A percentile compares a stretch with the other conserved stretches of the same genome.
phyloP scores from a whole-genome alignment of 1,140 invertebrate genomes.

The Dendroctonus valens region DNA sequence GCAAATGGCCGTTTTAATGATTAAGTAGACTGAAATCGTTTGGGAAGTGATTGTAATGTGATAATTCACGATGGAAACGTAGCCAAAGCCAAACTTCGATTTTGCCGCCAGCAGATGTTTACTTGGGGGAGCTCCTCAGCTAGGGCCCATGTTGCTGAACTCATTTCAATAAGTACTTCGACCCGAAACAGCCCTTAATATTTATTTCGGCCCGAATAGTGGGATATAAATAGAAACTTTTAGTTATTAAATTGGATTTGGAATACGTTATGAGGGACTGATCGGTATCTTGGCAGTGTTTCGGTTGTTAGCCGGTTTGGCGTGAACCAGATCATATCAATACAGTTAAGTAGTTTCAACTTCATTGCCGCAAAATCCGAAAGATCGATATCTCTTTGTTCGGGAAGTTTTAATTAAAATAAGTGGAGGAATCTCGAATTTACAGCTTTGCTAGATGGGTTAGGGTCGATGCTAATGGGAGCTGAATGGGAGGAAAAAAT shows the following conservation, averaged over 20 bases:
- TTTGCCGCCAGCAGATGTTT: slow-evolving; percentile 24
- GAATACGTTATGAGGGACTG: slow-evolving; percentile 16
- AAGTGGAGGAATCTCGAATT: too few relatives aligned
- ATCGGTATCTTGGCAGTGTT: slow-evolving; percentile 6
- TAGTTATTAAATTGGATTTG: slow-evolving; percentile 24
- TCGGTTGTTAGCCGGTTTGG: not conserved
- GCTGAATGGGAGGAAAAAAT: too few relatives aligned
- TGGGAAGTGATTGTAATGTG: too few relatives aligned
- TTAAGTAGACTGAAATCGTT: too few relatives aligned
- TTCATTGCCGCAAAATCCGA: too few relatives aligned
- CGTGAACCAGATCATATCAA: too few relatives aligned
- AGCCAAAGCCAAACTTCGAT: slow-evolving; percentile 16
- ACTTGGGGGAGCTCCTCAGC: slow-evolving; percentile 24
- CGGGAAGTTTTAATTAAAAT: too few relatives aligned
- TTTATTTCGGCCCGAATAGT: slow-evolving; percentile 26
- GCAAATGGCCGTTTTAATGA: too few relatives aligned
- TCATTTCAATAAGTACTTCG: slow-evolving; percentile 27
- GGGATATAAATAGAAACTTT: slow-evolving; percentile 23
- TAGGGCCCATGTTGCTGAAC: slow-evolving; percentile 21
- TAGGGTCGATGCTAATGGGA: too few relatives aligned
- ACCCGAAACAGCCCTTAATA: slow-evolving; percentile 27
- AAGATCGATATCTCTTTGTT: too few relatives aligned
- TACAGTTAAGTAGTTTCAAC: too few relatives aligned
- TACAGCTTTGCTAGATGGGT: too few relatives aligned
- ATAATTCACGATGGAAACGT: slow-evolving; percentile 7